Conservation (phyloP, 2,888 invertebrate genomes). For the Stomorhina lunata region DNA sequence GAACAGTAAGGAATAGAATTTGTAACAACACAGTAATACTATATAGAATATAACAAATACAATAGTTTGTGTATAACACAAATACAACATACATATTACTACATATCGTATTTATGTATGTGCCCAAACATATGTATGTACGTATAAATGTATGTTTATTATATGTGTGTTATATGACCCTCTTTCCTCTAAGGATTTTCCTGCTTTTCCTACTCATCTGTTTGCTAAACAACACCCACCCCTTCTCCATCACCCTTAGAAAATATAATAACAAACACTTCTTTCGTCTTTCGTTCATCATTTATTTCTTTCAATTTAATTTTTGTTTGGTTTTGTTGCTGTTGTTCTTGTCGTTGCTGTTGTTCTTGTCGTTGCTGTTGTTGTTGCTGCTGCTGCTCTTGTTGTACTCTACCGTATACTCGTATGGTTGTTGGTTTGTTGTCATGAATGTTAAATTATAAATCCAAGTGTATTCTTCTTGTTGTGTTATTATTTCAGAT, state of each 20-base stretch:
- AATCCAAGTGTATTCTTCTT: constrained; percentile 16
- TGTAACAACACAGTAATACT: constrained; percentile 40
- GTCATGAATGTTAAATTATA: constrained; percentile 54
- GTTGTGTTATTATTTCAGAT: constrained; percentile 42
- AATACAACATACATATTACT: constrained; percentile 20
- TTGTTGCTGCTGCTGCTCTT: neutral
- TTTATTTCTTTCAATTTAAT: constrained; percentile 40
- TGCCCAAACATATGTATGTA: neutral
- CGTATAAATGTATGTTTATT: too few species aligned
- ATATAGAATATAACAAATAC: constrained; percentile 37
- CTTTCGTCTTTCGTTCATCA: constrained; percentile 30
- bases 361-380: neutral
- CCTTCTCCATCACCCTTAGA: neutral
- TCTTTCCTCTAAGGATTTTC: neutral
- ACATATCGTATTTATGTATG: neutral
- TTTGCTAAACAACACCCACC: constrained; percentile 7
- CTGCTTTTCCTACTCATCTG: neutral
- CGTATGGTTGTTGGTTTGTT: too few species aligned
- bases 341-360: neutral
- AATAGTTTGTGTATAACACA: constrained; percentile 46
- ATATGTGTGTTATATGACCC: constrained; percentile 13
- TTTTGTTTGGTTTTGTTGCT: neutral
- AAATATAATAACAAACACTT: constrained; percentile 26
- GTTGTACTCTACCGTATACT: constrained; percentile 31
- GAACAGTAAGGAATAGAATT: constrained; percentile 65